A percentile compares a stretch with the other conserved stretches of the same genome.
Conservation (phyloP, 2,888 invertebrate species). For the Siphlonurus alternatus region DNA sequence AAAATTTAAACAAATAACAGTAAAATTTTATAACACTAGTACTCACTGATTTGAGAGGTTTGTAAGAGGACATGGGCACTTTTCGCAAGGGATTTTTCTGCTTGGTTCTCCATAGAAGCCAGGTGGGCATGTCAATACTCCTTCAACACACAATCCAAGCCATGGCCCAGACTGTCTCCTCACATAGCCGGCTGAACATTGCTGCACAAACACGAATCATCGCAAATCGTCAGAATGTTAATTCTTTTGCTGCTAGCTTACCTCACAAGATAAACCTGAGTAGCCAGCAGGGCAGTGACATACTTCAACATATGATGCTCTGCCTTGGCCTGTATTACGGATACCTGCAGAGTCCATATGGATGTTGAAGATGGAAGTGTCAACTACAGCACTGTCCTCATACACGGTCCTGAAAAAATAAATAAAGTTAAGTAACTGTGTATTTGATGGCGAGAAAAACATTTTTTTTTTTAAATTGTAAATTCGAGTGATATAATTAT, state of each 20-base stretch:
- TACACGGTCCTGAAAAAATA: slow-evolving; percentile 41
- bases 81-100: slow-evolving; percentile 53
- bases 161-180: slow-evolving; percentile 59
- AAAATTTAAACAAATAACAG: too few species aligned
- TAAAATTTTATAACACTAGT: too few species aligned
- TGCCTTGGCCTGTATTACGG: slow-evolving; percentile 55
- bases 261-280: slow-evolving; percentile 69
- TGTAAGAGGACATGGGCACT: slow-evolving; percentile 72
- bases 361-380: slow-evolving; percentile 55
- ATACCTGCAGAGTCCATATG: slow-evolving; percentile 64
- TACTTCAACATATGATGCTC: slow-evolving; percentile 73
- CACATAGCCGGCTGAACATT: slow-evolving; percentile 63
- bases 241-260: too few species aligned
- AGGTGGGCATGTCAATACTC: slow-evolving; percentile 42
- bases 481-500: too few species aligned
- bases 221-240: too few species aligned
- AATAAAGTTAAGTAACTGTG: too few species aligned
- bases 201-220: too few species aligned
- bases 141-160: slow-evolving; percentile 57
- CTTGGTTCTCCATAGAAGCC: slow-evolving; percentile 72
- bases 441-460: too few species aligned
- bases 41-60: slow-evolving; percentile 57
- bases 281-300: slow-evolving; percentile 78
- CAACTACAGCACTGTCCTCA: slow-evolving; percentile 45
- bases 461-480: too few species aligned